Conservation (phyloP, 2,797 vertebrate genomes). For the Microctenopoma lineatum region DNA sequence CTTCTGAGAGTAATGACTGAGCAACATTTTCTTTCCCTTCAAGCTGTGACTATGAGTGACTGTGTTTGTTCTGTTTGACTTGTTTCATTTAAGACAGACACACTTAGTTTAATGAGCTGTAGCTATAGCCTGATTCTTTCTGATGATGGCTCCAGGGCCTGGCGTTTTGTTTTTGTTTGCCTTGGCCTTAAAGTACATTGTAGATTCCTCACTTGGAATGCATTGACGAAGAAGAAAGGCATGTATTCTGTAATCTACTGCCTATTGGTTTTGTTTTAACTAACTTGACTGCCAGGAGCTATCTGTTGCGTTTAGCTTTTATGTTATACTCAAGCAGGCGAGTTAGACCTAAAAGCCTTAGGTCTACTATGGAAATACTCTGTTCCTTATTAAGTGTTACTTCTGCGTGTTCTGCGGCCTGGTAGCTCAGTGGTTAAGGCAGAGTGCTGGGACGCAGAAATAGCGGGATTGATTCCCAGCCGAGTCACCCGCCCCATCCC, state of each 20-base stretch:
- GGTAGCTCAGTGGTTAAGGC: no score
- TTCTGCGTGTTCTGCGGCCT: neutral
- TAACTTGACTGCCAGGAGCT: constrained; percentile 33
- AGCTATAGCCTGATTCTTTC: constrained; percentile 62
- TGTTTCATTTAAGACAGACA: constrained; percentile 64
- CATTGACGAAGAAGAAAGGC: constrained; percentile 27
- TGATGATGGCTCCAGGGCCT: constrained; percentile 58
- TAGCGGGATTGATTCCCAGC: no score
- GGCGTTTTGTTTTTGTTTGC: constrained; percentile 57
- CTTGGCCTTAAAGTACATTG: constrained; percentile 51
- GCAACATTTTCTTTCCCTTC: constrained; percentile 36
- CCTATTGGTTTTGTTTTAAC: constrained; percentile 48
- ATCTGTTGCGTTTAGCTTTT: constrained; percentile 17
- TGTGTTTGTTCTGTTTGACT: constrained; percentile 64
- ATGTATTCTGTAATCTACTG: constrained; percentile 47
- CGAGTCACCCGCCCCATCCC: no score
- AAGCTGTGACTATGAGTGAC: constrained; percentile 49
- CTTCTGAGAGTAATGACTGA: constrained; percentile 36
- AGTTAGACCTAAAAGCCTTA: neutral
- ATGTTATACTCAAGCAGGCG: constrained; percentile 1
- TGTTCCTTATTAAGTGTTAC: neutral
- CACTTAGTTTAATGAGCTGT: constrained; percentile 74
- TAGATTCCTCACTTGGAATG: constrained; percentile 39
- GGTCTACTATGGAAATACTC: constrained; percentile 14
- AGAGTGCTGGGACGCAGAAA: no score